Evolutionary conservation across 2,113 vertebrate genomes (phyloP).

Genomic region (Nesogale talazaci): DNA sequence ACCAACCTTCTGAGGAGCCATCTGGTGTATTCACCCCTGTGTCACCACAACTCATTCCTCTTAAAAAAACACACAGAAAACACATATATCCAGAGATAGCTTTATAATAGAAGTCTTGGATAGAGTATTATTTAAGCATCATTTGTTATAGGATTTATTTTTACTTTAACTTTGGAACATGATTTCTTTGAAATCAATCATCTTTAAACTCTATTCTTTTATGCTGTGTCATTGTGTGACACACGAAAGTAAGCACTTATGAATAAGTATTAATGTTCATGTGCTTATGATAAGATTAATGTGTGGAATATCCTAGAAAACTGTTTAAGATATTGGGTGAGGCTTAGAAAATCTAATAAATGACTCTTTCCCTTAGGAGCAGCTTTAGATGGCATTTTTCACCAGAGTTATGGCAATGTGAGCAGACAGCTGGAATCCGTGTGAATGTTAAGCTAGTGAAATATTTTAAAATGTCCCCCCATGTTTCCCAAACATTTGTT

Average conservation of each 20-base stretch:
- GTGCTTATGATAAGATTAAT: background rate
- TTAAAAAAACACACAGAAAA: background rate
- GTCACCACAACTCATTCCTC: too few species aligned
- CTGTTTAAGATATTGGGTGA: conserved; percentile 40
- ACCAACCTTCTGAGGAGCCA: too few species aligned
- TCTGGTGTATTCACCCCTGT: too few species aligned
- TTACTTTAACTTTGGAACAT: background rate
- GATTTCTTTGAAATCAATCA: background rate
- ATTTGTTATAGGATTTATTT: background rate
- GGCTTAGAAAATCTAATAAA: conserved; percentile 45
- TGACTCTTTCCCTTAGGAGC: background rate
- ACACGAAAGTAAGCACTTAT: background rate
- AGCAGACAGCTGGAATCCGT: background rate
- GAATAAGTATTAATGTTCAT: conserved; percentile 9
- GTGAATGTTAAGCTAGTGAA: conserved; percentile 12
- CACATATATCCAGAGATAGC: background rate
- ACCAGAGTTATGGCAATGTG: conserved; percentile 13
- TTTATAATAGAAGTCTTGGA: background rate
- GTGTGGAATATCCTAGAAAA: background rate
- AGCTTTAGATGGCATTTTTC: conserved; percentile 16
- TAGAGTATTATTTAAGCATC: background rate
- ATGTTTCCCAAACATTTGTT: background rate
- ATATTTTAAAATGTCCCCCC: background rate
- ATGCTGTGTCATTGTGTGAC: background rate
- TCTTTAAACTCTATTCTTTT: background rate